Conservation (phyloP, 2,113 vertebrate species). For the Phalacrocorax carbo region DNA sequence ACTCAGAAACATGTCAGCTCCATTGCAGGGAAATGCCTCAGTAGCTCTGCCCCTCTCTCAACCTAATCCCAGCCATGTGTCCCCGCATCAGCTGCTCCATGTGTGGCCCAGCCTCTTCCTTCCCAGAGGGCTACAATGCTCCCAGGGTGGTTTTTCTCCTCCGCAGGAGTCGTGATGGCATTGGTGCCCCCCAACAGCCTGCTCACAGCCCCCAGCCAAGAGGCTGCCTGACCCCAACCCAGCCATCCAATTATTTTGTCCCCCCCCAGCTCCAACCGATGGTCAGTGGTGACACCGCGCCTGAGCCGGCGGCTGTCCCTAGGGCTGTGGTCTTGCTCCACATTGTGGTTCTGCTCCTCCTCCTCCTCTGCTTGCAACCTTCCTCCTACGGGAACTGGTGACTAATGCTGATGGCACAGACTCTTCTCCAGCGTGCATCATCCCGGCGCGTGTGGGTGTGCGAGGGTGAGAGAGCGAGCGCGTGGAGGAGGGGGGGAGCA, state of each 20-base stretch:
- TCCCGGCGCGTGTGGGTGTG: background rate
- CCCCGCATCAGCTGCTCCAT: rapidly evolving
- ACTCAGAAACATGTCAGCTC: rapidly evolving
- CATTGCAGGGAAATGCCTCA: rapidly evolving
- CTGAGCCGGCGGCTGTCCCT: background rate
- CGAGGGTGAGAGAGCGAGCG: background rate
- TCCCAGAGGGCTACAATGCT: rapidly evolving
- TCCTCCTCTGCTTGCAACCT: conserved; percentile 17
- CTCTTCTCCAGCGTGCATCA: conserved; percentile 42
- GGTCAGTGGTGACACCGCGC: background rate
- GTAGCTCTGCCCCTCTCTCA: rapidly evolving
- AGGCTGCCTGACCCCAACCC: background rate
- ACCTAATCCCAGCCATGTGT: background rate
- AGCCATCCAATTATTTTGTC: background rate
- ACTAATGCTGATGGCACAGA: conserved; percentile 64
- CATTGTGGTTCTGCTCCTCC: background rate
- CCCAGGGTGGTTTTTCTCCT: background rate
- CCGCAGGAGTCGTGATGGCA: rapidly evolving
- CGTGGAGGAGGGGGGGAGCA: background rate
- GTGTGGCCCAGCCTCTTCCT: background rate
- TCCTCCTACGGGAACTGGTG: conserved; percentile 64
- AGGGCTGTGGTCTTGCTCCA: background rate
- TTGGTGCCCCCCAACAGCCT: rapidly evolving
- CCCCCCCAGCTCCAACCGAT: background rate
- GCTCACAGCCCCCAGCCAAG: background rate